Evolutionary conservation across 2,888 invertebrate genomes (phyloP), one percentile per base, ranked within the genome.

Genomic region (Halictus quadricinctus): DNA sequence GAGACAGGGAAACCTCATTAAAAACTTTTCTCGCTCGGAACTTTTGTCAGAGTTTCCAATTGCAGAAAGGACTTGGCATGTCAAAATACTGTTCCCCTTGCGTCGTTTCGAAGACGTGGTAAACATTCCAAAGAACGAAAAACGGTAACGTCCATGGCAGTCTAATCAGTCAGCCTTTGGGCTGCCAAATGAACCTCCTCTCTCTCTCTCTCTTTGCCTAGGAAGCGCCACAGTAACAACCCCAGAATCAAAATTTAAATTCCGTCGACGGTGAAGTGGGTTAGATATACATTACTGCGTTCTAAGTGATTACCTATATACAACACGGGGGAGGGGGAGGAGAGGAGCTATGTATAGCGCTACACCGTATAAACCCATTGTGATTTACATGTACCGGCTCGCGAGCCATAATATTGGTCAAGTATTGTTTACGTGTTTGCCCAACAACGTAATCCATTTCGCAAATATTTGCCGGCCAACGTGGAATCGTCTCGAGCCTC

Each of bases 41-140:
- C 58, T 79, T 74, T 54, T 58, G 69, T 81, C 73, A 73, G 73
- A 79, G 73, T 74, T 79, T 73, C 64, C 72, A 83, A 76, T 66
- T 66, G 50, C 76, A 54, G 72, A 54, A 36, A 76, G 60, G 54
- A 66, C 72, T 72, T 72, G 64, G 41, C 72, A 29, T 43, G 29
- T 66, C 41, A 80, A 83, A 80, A 74, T 83, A 41, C 36, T n/a
- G 41, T 69, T 25, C 36, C 46, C 5, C n/a, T 64, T 5, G 66
- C 66, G 48, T 54, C 73, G 72, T 41, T 43, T 41, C 69, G 58
- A 58, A 69, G 54, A 60, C 48, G 18, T 21, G 64, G 25, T 72
- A 76, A 84, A 86, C 79, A 79, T 81, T 79, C 66, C 54, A 60
- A 76, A 80, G 70, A 80, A 74, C 72, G 80, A 86, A 79, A 66